Percentiles rank a stretch among this genome's conserved stretches.
These are phyloP conservation scores for Marronus borbonicus DNA, from an alignment of 2,888 invertebrate species.

Conservation along the genomic window DNA sequence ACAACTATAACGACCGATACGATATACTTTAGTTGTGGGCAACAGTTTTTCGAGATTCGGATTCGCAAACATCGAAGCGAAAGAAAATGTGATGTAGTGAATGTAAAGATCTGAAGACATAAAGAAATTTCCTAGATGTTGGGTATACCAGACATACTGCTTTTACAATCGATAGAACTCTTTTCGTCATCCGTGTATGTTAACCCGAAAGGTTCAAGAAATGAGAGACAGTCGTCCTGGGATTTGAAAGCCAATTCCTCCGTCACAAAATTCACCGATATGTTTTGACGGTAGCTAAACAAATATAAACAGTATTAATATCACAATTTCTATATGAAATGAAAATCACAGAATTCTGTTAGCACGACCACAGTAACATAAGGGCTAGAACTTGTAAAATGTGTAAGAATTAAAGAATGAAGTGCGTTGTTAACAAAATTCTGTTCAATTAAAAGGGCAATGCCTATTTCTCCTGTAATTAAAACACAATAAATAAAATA, in stretches of 20 bases:
- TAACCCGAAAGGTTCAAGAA: conserved; percentile 88
- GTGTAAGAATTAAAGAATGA: not conserved
- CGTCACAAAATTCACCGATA: conserved; percentile 89
- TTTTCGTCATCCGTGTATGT: conserved; percentile 80
- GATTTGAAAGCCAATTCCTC: conserved; percentile 92
- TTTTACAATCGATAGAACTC: conserved; percentile 92
- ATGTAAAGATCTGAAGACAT: conserved; percentile 22
- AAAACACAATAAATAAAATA: not conserved
- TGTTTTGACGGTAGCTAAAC: conserved; percentile 93
- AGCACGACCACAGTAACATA: not conserved
- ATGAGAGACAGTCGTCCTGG: conserved; percentile 87
- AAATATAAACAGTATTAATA: conserved; percentile 58
- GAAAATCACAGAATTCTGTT: conserved; percentile 38
- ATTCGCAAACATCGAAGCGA: not conserved
- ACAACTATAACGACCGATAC: conserved; percentile 33
- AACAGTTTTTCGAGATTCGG: not conserved
- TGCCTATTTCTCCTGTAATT: conserved; percentile 33
- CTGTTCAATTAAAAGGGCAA: conserved; percentile 18
- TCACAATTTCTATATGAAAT: conserved; percentile 21
- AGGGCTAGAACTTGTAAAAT: not conserved
- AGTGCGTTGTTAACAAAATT: conserved; percentile 34
- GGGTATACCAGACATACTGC: conserved; percentile 76
- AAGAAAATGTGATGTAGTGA: conserved; percentile 2
- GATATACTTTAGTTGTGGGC: conserved; percentile 21
- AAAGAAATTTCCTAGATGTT: conserved; percentile 70